phyloP scores from a whole-genome alignment of 2,797 vertebrate species.

The Salmo trutta region DNA sequence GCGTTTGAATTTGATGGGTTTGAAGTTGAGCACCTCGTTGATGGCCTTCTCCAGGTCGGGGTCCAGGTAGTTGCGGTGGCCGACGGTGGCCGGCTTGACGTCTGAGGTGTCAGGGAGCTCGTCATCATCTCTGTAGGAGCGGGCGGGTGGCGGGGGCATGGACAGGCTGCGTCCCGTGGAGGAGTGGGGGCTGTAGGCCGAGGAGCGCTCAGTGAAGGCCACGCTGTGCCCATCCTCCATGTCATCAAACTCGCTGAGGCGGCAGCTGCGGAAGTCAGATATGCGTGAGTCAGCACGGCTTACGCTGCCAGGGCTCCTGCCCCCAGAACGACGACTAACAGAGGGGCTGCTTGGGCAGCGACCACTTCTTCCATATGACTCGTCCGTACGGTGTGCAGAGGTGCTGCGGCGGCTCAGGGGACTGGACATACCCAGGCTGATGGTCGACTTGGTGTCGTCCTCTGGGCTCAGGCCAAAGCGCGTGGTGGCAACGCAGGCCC shows the following conservation, averaged over 20 bases:
- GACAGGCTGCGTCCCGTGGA: slow-evolving; percentile 85
- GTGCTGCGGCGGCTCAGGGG: slow-evolving; percentile 65
- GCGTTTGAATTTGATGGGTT: slow-evolving; percentile 82
- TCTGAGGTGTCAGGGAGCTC: slow-evolving; percentile 49
- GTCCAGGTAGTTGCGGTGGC: slow-evolving; percentile 88
- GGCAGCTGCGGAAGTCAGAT: slow-evolving; percentile 80
- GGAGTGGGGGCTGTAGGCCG: slow-evolving; percentile 78
- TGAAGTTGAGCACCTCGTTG: slow-evolving; percentile 92
- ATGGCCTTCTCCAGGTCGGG: slow-evolving; percentile 94
- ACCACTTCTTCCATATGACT: slow-evolving; percentile 49
- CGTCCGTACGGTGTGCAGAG: slow-evolving; percentile 66
- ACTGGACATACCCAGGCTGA: slow-evolving; percentile 75
- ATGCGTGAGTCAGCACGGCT: slow-evolving; percentile 78
- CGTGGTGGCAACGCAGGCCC: slow-evolving; percentile 64
- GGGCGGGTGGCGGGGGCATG: slow-evolving; percentile 82
- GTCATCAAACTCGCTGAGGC: slow-evolving; percentile 82
- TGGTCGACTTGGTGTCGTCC: slow-evolving; percentile 70
- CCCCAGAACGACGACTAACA: slow-evolving; percentile 65
- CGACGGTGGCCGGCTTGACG: slow-evolving; percentile 63
- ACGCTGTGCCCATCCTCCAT: slow-evolving; percentile 75
- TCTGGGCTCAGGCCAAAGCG: slow-evolving; percentile 69
- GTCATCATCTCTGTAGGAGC: slow-evolving; percentile 56
- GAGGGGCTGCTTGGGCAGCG: slow-evolving; percentile 61
- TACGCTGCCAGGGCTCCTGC: slow-evolving; percentile 71
- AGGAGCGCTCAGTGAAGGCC: slow-evolving; percentile 76